These are phyloP conservation scores for Typhlomys cinereus DNA, from an alignment of 2,113 vertebrate species.

Conservation along the genomic window DNA sequence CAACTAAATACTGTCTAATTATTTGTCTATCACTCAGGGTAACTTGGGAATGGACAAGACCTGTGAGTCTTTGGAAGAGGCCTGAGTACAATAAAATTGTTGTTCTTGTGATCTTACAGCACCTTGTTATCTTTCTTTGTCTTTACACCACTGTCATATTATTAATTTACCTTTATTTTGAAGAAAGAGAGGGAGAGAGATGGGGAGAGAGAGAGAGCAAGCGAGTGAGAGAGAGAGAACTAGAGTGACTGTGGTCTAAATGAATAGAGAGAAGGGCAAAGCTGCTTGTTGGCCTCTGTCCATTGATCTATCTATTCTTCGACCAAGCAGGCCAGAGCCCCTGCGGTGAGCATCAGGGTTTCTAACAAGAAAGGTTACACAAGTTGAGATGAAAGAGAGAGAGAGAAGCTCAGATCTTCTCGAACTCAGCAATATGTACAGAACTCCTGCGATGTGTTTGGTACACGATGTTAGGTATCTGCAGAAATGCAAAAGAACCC, in stretches of 20 bases:
- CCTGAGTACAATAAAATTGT: not conserved
- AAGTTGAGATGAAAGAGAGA: constrained; percentile 31
- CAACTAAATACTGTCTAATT: not conserved
- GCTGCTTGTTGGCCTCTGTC: not conserved
- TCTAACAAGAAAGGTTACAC: not conserved
- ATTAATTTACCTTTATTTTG: constrained; percentile 12
- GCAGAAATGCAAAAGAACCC: not conserved
- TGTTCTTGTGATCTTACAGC: not conserved
- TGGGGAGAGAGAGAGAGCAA: too few relatives aligned
- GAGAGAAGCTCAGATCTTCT: not conserved
- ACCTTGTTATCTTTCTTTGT: not conserved
- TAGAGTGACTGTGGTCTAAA: not conserved
- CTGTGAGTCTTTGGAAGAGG: not conserved
- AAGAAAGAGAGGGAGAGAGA: not conserved
- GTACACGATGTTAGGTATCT: not conserved
- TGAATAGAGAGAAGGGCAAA: not conserved
- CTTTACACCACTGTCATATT: not conserved
- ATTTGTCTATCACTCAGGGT: not conserved
- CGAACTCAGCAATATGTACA: not conserved
- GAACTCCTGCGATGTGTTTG: not conserved
- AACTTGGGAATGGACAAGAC: not conserved
- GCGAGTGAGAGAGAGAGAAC: too few relatives aligned
- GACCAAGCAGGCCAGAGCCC: not conserved
- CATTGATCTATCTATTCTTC: not conserved
- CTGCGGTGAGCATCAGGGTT: not conserved